These are phyloP conservation scores for Unio pictorum DNA, from an alignment of 2,888 invertebrate genomes.

Conservation along the genomic window DNA sequence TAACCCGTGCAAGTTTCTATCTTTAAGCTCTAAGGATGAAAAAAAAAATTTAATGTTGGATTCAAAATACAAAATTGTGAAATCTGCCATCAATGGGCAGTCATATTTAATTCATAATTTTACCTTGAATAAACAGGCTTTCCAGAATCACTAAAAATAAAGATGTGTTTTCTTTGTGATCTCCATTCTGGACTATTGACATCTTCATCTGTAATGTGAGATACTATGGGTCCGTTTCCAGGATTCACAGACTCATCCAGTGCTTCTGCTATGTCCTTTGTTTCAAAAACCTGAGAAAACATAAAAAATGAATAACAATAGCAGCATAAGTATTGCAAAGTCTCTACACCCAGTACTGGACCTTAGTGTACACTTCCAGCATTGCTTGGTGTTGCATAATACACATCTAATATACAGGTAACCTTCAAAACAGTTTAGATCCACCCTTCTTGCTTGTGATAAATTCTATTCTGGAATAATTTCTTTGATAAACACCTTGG, in stretches of 20 bases:
- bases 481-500: too few relatives aligned
- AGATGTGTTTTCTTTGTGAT: conserved; percentile 89
- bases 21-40: too few relatives aligned
- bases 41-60: background rate
- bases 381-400: background rate
- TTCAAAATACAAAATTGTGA: background rate
- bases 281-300: conserved; percentile 15
- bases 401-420: too few relatives aligned
- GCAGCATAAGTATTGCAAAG: background rate
- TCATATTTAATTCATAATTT: background rate
- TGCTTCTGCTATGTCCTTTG: conserved; percentile 26
- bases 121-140: conserved; percentile 96
- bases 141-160: conserved; percentile 94
- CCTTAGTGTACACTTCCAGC: background rate
- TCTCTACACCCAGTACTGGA: background rate
- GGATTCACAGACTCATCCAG: conserved; percentile 8
- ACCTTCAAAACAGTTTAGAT: too few relatives aligned
- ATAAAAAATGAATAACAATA: background rate
- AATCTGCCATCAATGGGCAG: too few relatives aligned
- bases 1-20: too few relatives aligned
- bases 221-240: conserved; percentile 1
- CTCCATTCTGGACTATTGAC: conserved; percentile 78
- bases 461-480: too few relatives aligned
- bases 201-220: conserved; percentile 56
- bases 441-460: too few relatives aligned